Conservation (phyloP, 2,888 invertebrate species). For the Gortyna flavago region DNA sequence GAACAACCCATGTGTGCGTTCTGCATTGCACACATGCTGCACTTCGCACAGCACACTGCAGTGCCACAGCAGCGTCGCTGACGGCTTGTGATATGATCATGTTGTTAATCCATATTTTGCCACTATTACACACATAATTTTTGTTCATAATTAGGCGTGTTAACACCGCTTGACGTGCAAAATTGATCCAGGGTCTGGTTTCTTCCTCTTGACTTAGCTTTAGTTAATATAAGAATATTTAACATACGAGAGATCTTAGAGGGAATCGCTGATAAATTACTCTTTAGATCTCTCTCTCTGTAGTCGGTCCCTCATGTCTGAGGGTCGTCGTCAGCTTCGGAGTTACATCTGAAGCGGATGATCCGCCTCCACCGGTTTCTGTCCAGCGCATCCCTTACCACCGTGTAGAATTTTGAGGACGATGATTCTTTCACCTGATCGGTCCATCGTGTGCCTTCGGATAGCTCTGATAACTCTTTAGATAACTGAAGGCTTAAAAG, state of each 20-base stretch:
- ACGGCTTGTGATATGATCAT: slow-evolving; percentile 40
- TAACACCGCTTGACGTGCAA: slow-evolving; percentile 43
- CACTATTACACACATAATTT: slow-evolving; percentile 37
- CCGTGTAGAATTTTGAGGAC: too few relatives aligned
- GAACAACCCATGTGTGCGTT: slow-evolving; percentile 67
- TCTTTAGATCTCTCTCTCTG: too few relatives aligned
- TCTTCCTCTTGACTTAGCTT: slow-evolving; percentile 14
- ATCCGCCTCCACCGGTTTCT: too few relatives aligned
- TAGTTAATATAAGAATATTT: neutral
- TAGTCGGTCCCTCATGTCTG: too few relatives aligned
- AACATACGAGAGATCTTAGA: neutral
- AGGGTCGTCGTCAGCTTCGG: too few relatives aligned
- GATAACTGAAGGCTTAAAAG: neutral
- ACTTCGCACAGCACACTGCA: slow-evolving; percentile 50
- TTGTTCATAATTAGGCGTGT: slow-evolving; percentile 44
- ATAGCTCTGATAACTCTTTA: too few relatives aligned
- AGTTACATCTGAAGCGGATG: too few relatives aligned
- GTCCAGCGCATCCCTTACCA: too few relatives aligned
- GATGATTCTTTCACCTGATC: too few relatives aligned
- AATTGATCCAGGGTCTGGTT: slow-evolving; percentile 22
- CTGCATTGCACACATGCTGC: slow-evolving; percentile 64
- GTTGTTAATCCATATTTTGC: slow-evolving; percentile 44
- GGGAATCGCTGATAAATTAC: neutral
- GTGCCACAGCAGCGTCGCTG: slow-evolving; percentile 19
- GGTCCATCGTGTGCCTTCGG: too few relatives aligned